Evolutionary conservation across 2,797 vertebrate species (phyloP), one percentile per base, ranked within the genome.

Genomic region (Australoheros facetus): DNA sequence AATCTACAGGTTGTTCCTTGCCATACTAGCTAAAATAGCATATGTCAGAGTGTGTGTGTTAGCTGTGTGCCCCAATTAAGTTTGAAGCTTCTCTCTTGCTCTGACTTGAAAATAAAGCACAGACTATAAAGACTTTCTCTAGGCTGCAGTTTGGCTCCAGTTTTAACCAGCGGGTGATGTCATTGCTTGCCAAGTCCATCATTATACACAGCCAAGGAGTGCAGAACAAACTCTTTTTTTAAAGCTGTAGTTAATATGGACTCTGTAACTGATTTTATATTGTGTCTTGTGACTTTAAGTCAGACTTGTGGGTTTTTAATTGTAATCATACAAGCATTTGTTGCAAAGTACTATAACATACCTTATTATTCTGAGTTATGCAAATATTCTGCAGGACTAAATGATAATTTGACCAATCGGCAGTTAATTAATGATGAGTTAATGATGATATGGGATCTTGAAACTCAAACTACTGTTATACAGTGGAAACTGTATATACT

Each of bases 361-460:
- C 23, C 42, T 28, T 0, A 3, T 48, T 28, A n/a, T n/a, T 53
- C 1, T 53, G 17, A 53, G 7, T 51, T 51, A 19, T 51, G 7
- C 17, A 53, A 53, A 51, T 28, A 66, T 66, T 48, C 17, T 19
- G 42, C 0, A 30, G 19, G 23, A 30, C 26, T 13, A 16, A 69
- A 30, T 6, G 64, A 4, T 69, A 7, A 69, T 51, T 69, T 51
- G 17, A 0, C 39, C 26, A 51, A 30, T 51, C 42, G 1, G 39
- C 0, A 19, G 17, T 66, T 66, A 19, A 30, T 19, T 30, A 2
- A 17, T 0, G 39, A 66, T 66, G 3, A 17, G 4, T 48, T 42
- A 48, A 30, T 0, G 10, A 11, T 69, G 42, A 69, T 5, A 9
- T 69, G 28, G 5, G 0, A 30, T 69, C 26, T 26, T 69, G 10